Conservation (phyloP, 2,113 vertebrate species). For the Xiphophorus couchianus region DNA sequence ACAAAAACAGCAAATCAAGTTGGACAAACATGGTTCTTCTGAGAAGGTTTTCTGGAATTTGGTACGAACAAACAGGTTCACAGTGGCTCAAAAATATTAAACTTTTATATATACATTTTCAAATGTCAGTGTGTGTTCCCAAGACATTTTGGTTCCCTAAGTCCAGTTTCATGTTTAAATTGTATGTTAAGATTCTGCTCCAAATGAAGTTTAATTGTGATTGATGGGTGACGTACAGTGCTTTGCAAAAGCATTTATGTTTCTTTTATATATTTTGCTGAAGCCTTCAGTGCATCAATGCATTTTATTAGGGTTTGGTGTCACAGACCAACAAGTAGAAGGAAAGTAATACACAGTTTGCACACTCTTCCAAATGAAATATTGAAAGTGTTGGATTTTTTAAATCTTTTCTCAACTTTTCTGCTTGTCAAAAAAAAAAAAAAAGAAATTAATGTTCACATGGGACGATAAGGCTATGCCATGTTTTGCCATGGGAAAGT, state of each 20-base stretch:
- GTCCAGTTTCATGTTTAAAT: neutral
- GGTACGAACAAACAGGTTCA: conserved; percentile 67
- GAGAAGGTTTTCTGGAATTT: conserved; percentile 68
- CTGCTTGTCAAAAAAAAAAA: neutral
- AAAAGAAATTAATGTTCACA: too few species aligned
- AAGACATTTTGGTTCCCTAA: conserved; percentile 1
- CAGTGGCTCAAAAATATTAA: conserved; percentile 31
- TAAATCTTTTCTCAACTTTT: neutral
- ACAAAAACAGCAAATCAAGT: conserved; percentile 45
- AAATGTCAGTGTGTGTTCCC: neutral
- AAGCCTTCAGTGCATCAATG: neutral
- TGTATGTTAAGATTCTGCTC: neutral
- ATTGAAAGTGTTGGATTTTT: neutral
- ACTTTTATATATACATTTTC: neutral
- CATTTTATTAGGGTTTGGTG: neutral
- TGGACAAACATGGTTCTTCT: conserved; percentile 35
- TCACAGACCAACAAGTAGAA: neutral
- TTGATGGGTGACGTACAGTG: neutral
- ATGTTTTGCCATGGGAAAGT: too few species aligned
- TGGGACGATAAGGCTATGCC: too few species aligned
- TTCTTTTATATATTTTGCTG: neutral
- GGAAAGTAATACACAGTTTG: neutral
- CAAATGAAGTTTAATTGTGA: neutral
- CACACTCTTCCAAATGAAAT: neutral
- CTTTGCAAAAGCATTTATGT: too few species aligned